Conservation (phyloP, 2,888 invertebrate genomes). For the Congeria kusceri region DNA sequence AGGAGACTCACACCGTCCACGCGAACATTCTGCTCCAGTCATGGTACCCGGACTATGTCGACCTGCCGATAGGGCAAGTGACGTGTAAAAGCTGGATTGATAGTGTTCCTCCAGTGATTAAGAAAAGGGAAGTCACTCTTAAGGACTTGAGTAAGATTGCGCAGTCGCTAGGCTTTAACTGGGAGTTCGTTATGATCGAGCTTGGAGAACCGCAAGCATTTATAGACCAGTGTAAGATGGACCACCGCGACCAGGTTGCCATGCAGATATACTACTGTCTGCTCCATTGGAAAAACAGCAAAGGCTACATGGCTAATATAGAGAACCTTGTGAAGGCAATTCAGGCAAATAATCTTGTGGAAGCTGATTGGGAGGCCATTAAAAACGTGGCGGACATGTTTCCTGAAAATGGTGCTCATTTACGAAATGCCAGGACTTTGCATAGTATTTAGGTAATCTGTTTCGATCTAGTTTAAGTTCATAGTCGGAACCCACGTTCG, state of each 20-base stretch:
- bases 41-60: conserved; percentile 62
- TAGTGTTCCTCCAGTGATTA: conserved; percentile 27
- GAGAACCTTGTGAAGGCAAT: conserved; percentile 48
- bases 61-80: conserved; percentile 30
- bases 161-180: conserved; percentile 59
- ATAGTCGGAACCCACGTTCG: no score
- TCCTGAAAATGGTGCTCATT: no score
- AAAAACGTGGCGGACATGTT: conserved; percentile 55
- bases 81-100: conserved; percentile 53
- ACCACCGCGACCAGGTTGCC: conserved; percentile 56
- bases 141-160: conserved; percentile 59
- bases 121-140: conserved; percentile 40
- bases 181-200: conserved; percentile 60
- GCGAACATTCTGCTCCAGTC: conserved; percentile 41
- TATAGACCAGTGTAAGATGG: conserved; percentile 62
- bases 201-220: conserved; percentile 51
- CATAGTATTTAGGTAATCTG: no score
- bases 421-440: no score
- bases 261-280: conserved; percentile 62
- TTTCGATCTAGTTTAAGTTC: no score
- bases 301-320: conserved; percentile 35
- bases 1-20: conserved; percentile 36
- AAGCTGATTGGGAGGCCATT: conserved; percentile 55
- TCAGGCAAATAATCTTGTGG: conserved; percentile 34
- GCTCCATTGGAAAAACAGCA: conserved; percentile 47